phyloP scores from a whole-genome alignment of 2,113 vertebrate species.

The Spilogale gracilis region DNA sequence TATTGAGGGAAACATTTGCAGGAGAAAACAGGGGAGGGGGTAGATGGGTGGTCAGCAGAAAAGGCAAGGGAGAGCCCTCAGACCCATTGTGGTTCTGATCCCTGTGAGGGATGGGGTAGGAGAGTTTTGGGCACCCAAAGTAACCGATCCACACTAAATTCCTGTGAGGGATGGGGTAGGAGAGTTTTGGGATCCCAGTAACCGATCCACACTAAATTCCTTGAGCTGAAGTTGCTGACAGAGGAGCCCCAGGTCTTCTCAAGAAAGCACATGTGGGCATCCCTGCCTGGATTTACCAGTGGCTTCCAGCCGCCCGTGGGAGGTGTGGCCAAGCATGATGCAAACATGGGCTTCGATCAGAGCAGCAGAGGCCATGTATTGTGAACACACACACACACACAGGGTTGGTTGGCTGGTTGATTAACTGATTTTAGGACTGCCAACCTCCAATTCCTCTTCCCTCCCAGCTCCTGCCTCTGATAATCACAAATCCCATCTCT shows the following conservation, averaged over 20 bases:
- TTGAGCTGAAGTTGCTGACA: neutral
- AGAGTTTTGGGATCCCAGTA: neutral
- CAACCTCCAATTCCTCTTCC: neutral
- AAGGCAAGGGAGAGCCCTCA: neutral
- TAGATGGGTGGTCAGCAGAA: neutral
- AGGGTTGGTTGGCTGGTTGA: neutral
- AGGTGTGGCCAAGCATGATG: neutral
- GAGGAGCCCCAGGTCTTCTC: neutral
- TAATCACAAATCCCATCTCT: neutral
- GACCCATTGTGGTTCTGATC: neutral
- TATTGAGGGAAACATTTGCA: neutral
- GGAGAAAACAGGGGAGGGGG: neutral
- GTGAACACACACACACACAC: neutral
- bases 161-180: no score
- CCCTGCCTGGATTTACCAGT: neutral
- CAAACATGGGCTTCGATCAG: neutral
- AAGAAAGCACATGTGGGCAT: neutral
- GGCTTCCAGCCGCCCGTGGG: no score
- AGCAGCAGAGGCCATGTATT: neutral
- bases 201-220: neutral
- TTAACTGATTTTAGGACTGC: neutral
- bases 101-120: no score
- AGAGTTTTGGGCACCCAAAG: neutral
- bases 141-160: neutral
- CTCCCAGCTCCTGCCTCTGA: neutral